Evolutionary conservation across 2,797 vertebrate genomes (phyloP).

Genomic region (Hyperoplus immaculatus): DNA sequence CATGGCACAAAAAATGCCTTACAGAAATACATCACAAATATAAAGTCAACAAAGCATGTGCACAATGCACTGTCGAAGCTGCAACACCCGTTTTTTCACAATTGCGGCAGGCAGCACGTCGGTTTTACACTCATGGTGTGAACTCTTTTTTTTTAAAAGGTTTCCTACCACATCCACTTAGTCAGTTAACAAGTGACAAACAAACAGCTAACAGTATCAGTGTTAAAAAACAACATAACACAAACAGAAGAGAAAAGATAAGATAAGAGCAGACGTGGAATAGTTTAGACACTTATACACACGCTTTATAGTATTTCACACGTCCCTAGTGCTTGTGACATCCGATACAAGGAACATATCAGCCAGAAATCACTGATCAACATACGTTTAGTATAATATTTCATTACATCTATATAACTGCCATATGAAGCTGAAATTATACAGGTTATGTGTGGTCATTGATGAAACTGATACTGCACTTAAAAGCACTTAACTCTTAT

Average conservation of each 20-base stretch:
- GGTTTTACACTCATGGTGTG: no score
- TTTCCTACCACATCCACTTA: no score
- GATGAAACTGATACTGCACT: neutral
- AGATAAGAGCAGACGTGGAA: no score
- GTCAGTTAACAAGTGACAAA: no score
- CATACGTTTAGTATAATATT: neutral
- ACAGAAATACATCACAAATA: neutral
- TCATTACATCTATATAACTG: neutral
- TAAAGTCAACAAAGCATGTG: neutral
- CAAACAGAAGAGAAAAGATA: no score
- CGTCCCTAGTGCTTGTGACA: no score
- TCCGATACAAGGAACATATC: neutral
- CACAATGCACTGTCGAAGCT: neutral
- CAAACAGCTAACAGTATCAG: no score
- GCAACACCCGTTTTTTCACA: neutral
- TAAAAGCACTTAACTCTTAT: neutral
- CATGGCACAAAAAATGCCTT: neutral
- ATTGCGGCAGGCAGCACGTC: no score
- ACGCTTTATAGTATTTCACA: no score
- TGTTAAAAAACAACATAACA: no score
- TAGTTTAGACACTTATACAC: no score
- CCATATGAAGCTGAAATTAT: no score
- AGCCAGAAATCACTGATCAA: neutral
- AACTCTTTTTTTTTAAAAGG: constrained; percentile 28
- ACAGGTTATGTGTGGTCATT: neutral